phyloP scores from a whole-genome alignment of 2,113 vertebrate species.

The Pluvialis apricaria region DNA sequence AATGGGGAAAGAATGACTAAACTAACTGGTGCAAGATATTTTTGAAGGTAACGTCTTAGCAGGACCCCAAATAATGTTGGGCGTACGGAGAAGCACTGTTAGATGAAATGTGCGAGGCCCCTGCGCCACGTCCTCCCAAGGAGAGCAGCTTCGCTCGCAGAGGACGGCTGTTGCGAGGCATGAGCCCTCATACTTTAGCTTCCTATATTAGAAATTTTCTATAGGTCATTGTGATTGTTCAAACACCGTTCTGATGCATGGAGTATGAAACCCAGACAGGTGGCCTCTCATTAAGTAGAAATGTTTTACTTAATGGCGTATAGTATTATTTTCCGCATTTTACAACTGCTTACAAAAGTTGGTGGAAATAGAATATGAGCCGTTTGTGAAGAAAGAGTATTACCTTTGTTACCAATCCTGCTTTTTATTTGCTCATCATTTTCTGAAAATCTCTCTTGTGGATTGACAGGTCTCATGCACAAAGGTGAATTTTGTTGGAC shows the following conservation, averaged over 20 bases:
- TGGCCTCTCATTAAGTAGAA: neutral
- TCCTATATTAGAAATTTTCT: neutral
- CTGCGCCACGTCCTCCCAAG: fast-evolving
- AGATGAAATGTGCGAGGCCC: neutral
- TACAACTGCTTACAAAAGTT: neutral
- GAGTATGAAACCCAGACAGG: neutral
- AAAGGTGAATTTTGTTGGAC: neutral
- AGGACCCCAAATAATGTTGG: neutral
- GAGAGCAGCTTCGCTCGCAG: neutral
- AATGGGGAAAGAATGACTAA: neutral
- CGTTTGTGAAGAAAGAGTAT: neutral
- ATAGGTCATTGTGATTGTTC: neutral
- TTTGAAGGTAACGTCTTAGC: neutral
- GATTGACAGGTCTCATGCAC: neutral
- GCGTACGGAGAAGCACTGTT: neutral
- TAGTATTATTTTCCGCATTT: neutral
- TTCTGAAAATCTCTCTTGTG: neutral
- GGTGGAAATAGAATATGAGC: neutral
- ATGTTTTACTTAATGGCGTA: neutral
- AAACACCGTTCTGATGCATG: neutral
- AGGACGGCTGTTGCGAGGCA: too few species aligned
- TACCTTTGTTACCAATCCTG: neutral
- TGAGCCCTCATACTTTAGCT: neutral
- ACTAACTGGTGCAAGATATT: neutral
- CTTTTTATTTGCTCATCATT: neutral